These are phyloP conservation scores for Bradypodion pumilum DNA, from an alignment of 2,797 vertebrate species.

Conservation along the genomic window DNA sequence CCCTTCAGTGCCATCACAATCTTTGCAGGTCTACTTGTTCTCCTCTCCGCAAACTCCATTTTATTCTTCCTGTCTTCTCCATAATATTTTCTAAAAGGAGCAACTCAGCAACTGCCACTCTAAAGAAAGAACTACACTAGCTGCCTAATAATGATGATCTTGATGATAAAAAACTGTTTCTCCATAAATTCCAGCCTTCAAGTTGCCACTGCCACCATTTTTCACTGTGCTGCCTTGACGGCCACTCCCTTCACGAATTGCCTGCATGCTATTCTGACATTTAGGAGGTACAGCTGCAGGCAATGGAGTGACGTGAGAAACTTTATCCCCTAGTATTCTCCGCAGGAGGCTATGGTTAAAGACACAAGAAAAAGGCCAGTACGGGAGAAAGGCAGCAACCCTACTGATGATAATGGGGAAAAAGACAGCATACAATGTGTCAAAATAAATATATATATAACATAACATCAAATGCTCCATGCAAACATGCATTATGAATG, in stretches of 20 bases:
- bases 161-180: conserved; percentile 20
- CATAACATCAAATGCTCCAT: conserved; percentile 44
- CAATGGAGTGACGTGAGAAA: neutral
- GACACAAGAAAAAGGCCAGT: neutral
- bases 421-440: conserved; percentile 51
- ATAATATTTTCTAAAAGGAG: neutral
- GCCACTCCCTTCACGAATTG: conserved; percentile 41
- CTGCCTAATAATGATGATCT: conserved; percentile 38
- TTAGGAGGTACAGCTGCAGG: neutral
- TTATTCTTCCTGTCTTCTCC: neutral
- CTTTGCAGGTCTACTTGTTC: conserved; percentile 37
- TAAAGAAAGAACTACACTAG: neutral
- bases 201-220: neutral
- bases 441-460: conserved; percentile 52
- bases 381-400: neutral
- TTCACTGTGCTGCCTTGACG: neutral
- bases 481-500: conserved; percentile 67
- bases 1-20: conserved; percentile 49
- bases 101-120: neutral
- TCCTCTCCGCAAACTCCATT: neutral
- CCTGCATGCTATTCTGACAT: conserved; percentile 15
- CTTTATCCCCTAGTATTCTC: neutral
- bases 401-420: conserved; percentile 43
- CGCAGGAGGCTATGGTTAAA: neutral
- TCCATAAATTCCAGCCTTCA: neutral